phyloP scores from a whole-genome alignment of 2,797 vertebrate genomes.

The Diglossa cyanea region DNA sequence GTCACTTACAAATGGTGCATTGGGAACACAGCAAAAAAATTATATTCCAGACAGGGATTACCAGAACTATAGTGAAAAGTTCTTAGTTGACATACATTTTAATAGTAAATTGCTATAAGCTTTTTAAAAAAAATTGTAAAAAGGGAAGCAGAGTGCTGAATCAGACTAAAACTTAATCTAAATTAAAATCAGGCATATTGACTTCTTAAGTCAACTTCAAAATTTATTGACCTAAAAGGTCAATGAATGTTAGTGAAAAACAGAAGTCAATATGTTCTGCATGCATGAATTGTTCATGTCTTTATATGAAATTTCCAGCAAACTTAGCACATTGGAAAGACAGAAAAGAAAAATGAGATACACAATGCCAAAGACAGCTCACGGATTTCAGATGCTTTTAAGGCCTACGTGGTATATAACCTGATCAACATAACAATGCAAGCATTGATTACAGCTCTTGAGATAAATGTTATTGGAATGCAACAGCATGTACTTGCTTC shows the following conservation, averaged over 20 bases:
- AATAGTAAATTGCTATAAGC: constrained; percentile 42
- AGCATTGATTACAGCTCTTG: constrained; percentile 49
- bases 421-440: constrained; percentile 39
- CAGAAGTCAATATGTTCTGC: constrained; percentile 69
- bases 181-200: constrained; percentile 75
- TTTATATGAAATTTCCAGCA: constrained; percentile 73
- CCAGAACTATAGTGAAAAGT: constrained; percentile 16
- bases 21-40: constrained; percentile 25
- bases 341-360: constrained; percentile 57
- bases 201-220: constrained; percentile 74
- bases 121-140: constrained; percentile 13
- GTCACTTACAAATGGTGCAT: constrained; percentile 35
- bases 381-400: constrained; percentile 62
- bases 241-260: constrained; percentile 75
- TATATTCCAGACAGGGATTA: neutral
- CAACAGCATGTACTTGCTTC: constrained; percentile 11
- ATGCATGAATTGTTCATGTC: constrained; percentile 73
- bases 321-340: constrained; percentile 65
- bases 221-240: constrained; percentile 73
- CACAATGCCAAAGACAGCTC: constrained; percentile 40
- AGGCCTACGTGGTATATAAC: neutral
- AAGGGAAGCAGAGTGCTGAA: constrained; percentile 56
- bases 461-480: constrained; percentile 34
- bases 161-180: constrained; percentile 70
- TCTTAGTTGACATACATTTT: constrained; percentile 50